Evolutionary conservation across 2,888 invertebrate species (phyloP).

Genomic region (Trissoscelio sp.): DNA sequence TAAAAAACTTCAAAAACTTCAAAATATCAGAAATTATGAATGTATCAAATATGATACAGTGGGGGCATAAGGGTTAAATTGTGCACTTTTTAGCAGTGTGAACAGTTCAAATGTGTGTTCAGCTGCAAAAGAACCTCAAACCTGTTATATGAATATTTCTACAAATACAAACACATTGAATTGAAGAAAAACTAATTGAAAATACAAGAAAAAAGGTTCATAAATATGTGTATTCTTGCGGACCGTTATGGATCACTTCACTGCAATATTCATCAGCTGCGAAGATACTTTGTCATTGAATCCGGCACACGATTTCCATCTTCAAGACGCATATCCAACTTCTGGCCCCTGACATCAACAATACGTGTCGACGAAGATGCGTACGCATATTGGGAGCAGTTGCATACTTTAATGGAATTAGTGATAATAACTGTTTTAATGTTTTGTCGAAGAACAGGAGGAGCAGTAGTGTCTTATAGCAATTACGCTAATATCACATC

Average conservation of each 20-base stretch:
- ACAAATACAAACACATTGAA: background rate
- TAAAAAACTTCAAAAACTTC: no score
- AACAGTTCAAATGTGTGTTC: no score
- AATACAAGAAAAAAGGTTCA: background rate
- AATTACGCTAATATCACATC: constrained; percentile 29
- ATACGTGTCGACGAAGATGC: constrained; percentile 13
- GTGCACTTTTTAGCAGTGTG: no score
- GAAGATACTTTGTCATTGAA: constrained; percentile 36
- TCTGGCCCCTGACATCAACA: constrained; percentile 37
- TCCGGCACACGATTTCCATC: constrained; percentile 54
- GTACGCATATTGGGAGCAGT: constrained; percentile 27
- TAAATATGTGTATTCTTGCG: constrained; percentile 24
- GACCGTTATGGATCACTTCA: constrained; percentile 53
- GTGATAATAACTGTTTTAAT: constrained; percentile 24
- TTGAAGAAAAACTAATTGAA: background rate
- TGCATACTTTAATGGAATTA: constrained; percentile 20
- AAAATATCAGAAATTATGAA: no score
- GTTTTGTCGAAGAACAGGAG: background rate
- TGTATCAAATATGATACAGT: no score
- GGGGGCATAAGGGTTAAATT: no score
- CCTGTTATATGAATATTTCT: no score
- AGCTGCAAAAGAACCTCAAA: no score
- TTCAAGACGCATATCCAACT: constrained; percentile 11
- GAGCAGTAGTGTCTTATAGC: background rate
- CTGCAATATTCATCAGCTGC: constrained; percentile 36